These are phyloP conservation scores for Acanthopagrus latus DNA, from an alignment of 2,797 vertebrate species.

Conservation along the genomic window DNA sequence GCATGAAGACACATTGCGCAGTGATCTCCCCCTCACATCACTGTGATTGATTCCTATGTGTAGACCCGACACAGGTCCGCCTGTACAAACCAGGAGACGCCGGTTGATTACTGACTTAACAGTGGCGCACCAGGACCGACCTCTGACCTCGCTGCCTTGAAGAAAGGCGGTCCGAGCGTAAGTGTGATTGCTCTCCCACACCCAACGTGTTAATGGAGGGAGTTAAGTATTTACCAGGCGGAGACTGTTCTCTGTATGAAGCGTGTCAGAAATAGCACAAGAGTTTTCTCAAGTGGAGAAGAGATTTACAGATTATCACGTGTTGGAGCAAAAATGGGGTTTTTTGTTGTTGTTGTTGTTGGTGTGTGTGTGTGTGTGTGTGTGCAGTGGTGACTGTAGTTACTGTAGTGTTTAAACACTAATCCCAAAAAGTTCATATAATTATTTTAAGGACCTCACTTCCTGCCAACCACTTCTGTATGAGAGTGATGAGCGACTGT, in stretches of 20 bases:
- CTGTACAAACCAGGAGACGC: not conserved
- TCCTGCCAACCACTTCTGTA: not conserved
- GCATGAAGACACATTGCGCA: not conserved
- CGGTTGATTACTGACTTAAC: not conserved
- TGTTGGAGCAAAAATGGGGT: not conserved
- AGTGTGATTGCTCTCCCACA: not conserved
- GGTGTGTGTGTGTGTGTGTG: not conserved
- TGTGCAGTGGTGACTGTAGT: not conserved
- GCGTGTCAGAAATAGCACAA: constrained; percentile 2
- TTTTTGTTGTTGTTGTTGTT: too few relatives aligned
- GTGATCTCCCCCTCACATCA: constrained; percentile 10
- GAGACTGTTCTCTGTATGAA: not conserved
- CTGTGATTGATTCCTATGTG: constrained; percentile 10
- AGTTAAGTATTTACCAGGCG: not conserved
- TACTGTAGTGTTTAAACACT: not conserved
- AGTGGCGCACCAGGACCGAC: not conserved
- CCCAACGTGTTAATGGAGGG: not conserved
- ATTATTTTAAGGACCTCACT: not conserved
- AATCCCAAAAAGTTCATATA: not conserved
- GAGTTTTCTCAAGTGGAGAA: not conserved
- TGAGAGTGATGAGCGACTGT: not conserved
- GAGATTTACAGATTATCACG: not conserved
- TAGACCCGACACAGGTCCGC: not conserved
- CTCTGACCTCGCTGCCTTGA: not conserved
- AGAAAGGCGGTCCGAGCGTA: not conserved